Conservation (phyloP, 2,888 invertebrate species). For the Ariolimax columbianus region DNA sequence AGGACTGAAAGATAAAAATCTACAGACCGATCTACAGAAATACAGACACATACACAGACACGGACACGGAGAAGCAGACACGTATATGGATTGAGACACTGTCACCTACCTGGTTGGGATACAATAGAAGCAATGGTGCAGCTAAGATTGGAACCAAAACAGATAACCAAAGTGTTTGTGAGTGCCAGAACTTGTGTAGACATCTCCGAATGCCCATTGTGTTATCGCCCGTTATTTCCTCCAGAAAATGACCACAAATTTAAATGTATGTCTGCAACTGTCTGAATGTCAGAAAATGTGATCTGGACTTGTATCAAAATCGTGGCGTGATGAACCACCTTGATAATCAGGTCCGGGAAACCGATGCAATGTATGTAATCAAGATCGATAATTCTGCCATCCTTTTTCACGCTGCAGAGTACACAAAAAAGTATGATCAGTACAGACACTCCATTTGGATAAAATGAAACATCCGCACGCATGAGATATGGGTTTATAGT, state of each 20-base stretch:
- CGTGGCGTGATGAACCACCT: background rate
- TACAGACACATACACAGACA: background rate
- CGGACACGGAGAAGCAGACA: background rate
- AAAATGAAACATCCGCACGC: too few species aligned
- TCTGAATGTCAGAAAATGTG: background rate
- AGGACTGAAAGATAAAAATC: too few species aligned
- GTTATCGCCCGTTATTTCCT: background rate
- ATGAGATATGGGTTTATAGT: too few species aligned
- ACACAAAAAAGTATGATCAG: background rate
- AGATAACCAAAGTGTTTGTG: slow-evolving; percentile 48
- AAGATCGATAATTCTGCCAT: background rate
- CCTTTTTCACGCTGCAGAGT: background rate
- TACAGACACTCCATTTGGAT: too few species aligned
- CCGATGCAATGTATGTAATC: background rate
- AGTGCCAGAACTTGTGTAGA: slow-evolving; percentile 43
- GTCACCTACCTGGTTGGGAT: slow-evolving; percentile 44
- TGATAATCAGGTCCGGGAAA: background rate
- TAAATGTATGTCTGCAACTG: background rate
- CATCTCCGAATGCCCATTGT: slow-evolving; percentile 34
- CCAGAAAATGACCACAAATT: background rate
- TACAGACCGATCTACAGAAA: background rate
- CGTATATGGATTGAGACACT: background rate
- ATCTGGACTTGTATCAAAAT: background rate
- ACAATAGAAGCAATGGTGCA: slow-evolving; percentile 36
- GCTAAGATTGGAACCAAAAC: slow-evolving; percentile 42